Percentiles rank a stretch among this genome's conserved stretches.
Evolutionary conservation across 2,888 invertebrate genomes (phyloP).

Genomic region (Digitonthophagus gazella): DNA sequence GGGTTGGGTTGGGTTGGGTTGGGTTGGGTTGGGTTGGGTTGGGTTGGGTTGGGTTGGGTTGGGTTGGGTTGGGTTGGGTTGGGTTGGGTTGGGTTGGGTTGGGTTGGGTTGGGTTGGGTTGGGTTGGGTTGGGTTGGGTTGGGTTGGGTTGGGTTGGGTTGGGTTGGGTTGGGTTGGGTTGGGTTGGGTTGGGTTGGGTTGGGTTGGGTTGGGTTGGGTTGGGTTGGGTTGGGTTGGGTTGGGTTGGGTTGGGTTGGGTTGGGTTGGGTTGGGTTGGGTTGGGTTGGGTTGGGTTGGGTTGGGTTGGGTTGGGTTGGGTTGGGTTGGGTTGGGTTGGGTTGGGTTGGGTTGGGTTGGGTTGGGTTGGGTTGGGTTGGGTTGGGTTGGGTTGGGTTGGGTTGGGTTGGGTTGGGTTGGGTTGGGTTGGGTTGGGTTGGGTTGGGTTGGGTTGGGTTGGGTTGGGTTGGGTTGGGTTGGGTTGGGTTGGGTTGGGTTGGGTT

Average conservation of each 20-base stretch:
- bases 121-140: conserved; percentile 17
- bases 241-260: conserved; percentile 9
- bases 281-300: conserved; percentile 4
- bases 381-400: conserved; percentile 7
- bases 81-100: conserved; percentile 6
- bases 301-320: conserved; percentile 17
- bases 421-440: conserved; percentile 8
- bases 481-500: conserved; percentile 7
- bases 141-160: conserved; percentile 13
- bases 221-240: conserved; percentile 13
- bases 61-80: conserved; percentile 2
- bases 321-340: conserved; percentile 8
- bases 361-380: conserved; percentile 4
- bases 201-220: conserved; percentile 11
- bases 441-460: conserved; percentile 2
- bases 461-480: conserved; percentile 1
- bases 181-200: conserved; percentile 13
- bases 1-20: conserved; percentile 7
- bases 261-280: conserved; percentile 10
- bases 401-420: background rate
- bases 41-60: background rate
- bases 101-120: conserved; percentile 16
- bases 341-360: background rate
- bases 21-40: background rate
- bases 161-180: conserved; percentile 17